Conservation (phyloP, 2,888 invertebrate genomes). For the Temnothorax ravouxi region DNA sequence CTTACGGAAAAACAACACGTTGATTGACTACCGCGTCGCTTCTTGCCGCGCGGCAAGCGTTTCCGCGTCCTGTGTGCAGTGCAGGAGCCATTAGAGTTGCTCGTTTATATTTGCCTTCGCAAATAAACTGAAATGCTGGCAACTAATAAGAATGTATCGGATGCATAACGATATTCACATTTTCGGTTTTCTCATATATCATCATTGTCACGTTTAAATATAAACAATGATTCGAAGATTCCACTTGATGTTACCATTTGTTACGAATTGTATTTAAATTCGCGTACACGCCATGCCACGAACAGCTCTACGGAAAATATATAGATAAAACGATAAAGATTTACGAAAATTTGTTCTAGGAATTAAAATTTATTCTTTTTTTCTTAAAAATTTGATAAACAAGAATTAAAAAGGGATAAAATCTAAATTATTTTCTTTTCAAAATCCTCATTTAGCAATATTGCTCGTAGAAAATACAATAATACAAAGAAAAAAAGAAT, state of each 20-base stretch:
- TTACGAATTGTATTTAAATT: slow-evolving; percentile 13
- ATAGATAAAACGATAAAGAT: background rate
- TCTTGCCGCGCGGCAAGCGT: too few relatives aligned
- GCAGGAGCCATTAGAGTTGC: too few relatives aligned
- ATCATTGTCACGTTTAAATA: background rate
- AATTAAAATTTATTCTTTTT: background rate
- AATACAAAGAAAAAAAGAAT: background rate
- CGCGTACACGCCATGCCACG: background rate
- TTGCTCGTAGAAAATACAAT: background rate
- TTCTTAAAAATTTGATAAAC: background rate
- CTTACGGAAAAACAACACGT: too few relatives aligned
- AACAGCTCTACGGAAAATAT: background rate
- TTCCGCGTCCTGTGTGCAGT: too few relatives aligned
- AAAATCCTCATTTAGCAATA: background rate
- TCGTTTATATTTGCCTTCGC: background rate
- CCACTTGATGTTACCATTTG: slow-evolving; percentile 23
- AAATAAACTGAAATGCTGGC: background rate
- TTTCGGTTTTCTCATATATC: background rate
- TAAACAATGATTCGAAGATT: slow-evolving; percentile 18
- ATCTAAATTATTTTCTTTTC: background rate
- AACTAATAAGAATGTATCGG: background rate
- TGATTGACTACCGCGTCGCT: too few relatives aligned
- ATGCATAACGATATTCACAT: background rate
- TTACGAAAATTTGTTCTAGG: background rate
- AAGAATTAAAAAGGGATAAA: background rate